Base-by-base conservation (phyloP, 2,113 vertebrate genomes). In the Boleophthalmus pectinirostris region DNA sequence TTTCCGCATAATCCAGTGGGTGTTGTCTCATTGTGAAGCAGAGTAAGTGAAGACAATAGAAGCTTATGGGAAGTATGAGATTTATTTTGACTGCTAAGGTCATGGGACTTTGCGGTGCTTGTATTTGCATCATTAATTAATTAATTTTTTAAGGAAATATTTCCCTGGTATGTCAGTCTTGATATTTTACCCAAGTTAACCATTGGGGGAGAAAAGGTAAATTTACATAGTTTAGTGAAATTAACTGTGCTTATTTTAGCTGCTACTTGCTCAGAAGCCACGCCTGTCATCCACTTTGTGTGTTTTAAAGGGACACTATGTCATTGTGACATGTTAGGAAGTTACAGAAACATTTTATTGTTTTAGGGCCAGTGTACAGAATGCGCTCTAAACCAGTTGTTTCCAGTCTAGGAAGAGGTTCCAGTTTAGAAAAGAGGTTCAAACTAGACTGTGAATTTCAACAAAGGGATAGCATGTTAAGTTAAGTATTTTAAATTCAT, bases 81-180 rank as follows among this genome's bases (percentile, higher is more conserved):
- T 35, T 24, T 18, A 13, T 21, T 65, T 46, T 60, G 47, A 81
- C 68, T 67, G 9, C 66, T 18, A 49, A 49, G 16, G 53, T 72
- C 77, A 74, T 24, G 65, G 58, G 74, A 72, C 68, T 0, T 14
- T 47, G 20, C 67, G 38, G 63, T n/a, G 14, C 16, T 5, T 18
- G 21, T 51, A 24, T 64, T 66, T 58, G 51, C 60, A 57, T 82
- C 71, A 73, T 57, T 10, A 15, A 46, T 51, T 45, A 77, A 54
- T 75, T 82, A 77, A 46, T 51, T 61, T 45, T 13, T 38, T 69
- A 61, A 77, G 77, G 20, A 70, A 74, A 58, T 46, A 43, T 69
- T 0, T 1, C 1, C 2, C 45, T n/a, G 66, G 20, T 16, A 15
- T 61, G 2, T n/a, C 16, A n/a, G 14, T 38, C 33, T 18, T 64